Base-by-base conservation (phyloP, 2,888 invertebrate genomes). In the Brenthis hecate region DNA sequence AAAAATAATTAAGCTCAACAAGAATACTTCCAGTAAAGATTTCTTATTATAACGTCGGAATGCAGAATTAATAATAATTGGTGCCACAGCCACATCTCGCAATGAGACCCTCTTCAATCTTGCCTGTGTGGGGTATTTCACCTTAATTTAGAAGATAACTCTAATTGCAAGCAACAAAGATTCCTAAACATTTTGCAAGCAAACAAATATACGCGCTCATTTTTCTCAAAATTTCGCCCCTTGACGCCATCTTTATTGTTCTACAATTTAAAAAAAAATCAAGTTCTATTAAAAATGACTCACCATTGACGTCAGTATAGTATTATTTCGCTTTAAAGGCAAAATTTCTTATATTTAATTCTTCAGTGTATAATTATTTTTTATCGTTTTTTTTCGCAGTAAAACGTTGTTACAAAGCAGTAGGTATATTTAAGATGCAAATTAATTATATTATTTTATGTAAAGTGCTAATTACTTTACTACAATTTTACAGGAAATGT, bases 51-150 rank as follows among this genome's bases (percentile, higher is more conserved):
- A 68, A 74, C 73, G 64, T 60, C 70, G 74, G 78, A 80, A 80
- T 80, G 78, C 75, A 79, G 78, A 83, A 82, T 82, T 82, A 83
- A 83, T 83, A n/a, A n/a, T 80, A 83, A 83, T 80, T 80, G 75
- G 78, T 74, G 72, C 71, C 79, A 77, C 73, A 76, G 80, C 81
- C 81, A 78, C 81, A 81, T 80, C 79, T 19, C 19, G 19, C 19
- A 1, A 19, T 19, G 19, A 19, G 19, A 19, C 19, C 19, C 19
- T 82, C 78, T 79, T 83, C 82, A 83, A 81, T 82, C 82, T 81
- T 78, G 73, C 66, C 77, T 73, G 75, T 75, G 75, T 74, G 75
- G 73, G 74, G 71, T 69, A 72, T 78, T 77, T 74, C 73, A 80
- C 81, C 80, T 81, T 81, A 80, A 82, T 81, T 82, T 81, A 78